Evolutionary conservation across 2,113 vertebrate genomes (phyloP).

Genomic region (Pterocles orientalis): DNA sequence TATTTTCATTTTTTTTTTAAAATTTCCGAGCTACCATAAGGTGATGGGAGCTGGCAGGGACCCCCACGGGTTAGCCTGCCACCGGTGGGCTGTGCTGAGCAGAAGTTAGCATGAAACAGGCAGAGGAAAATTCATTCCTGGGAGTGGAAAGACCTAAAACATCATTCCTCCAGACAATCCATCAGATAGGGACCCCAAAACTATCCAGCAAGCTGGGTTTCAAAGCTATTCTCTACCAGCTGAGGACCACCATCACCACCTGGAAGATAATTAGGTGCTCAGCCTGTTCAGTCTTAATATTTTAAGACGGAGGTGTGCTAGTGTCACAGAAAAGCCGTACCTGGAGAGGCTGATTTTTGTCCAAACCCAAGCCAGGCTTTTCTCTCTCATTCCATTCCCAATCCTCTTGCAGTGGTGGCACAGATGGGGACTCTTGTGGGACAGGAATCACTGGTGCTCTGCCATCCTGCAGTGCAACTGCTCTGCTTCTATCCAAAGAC

Average conservation of each 20-base stretch:
- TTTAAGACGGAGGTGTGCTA: neutral
- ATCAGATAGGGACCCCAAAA: neutral
- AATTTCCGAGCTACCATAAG: neutral
- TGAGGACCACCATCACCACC: neutral
- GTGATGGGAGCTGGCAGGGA: neutral
- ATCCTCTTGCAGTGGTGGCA: neutral
- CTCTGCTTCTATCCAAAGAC: conserved; percentile 15
- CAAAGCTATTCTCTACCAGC: neutral
- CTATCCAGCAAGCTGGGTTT: neutral
- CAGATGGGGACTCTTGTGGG: conserved; percentile 18
- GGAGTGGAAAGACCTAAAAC: neutral
- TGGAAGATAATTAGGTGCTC: neutral
- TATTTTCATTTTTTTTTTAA: neutral
- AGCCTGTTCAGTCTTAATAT: neutral
- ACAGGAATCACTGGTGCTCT: neutral
- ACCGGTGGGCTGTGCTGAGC: rapidly evolving
- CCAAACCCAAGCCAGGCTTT: neutral
- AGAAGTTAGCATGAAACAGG: neutral
- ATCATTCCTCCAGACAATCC: neutral
- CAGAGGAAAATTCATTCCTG: neutral
- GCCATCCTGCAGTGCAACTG: conserved; percentile 22
- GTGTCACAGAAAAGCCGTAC: neutral
- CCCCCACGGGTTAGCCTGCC: neutral
- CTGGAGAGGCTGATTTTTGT: neutral
- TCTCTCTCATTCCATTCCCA: neutral